These are phyloP conservation scores for Tineola bisselliella DNA, from an alignment of 2,888 invertebrate species.

Conservation along the genomic window DNA sequence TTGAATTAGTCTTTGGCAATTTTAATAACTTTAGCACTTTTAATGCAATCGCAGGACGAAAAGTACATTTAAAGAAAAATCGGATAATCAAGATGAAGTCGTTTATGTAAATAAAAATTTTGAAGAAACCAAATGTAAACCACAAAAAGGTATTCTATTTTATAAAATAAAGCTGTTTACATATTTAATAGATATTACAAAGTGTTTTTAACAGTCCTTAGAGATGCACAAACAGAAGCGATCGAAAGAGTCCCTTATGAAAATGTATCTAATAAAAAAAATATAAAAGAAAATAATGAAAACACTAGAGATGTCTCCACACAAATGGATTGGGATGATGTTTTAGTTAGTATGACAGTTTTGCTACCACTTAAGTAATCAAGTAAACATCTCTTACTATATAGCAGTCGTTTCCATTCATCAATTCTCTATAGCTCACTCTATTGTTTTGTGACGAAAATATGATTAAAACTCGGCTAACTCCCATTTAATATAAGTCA, in stretches of 20 bases:
- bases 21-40: too few relatives aligned
- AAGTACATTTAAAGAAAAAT: not conserved
- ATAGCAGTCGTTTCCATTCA: too few relatives aligned
- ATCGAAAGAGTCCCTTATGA: not conserved
- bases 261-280: not conserved
- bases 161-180: too few relatives aligned
- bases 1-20: too few relatives aligned
- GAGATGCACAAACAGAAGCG: not conserved
- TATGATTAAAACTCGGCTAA: too few relatives aligned
- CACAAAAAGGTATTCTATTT: not conserved
- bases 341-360: slow-evolving; percentile 40
- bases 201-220: not conserved
- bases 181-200: too few relatives aligned
- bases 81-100: not conserved
- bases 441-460: too few relatives aligned
- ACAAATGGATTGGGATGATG: slow-evolving; percentile 41
- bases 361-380: too few relatives aligned
- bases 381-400: too few relatives aligned
- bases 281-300: not conserved
- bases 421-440: too few relatives aligned
- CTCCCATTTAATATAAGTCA: too few relatives aligned
- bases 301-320: slow-evolving; percentile 18
- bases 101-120: not conserved
- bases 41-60: not conserved
- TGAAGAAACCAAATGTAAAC: not conserved